Base-by-base conservation (phyloP, 2,888 invertebrate genomes). In the Metellina segmentata region DNA sequence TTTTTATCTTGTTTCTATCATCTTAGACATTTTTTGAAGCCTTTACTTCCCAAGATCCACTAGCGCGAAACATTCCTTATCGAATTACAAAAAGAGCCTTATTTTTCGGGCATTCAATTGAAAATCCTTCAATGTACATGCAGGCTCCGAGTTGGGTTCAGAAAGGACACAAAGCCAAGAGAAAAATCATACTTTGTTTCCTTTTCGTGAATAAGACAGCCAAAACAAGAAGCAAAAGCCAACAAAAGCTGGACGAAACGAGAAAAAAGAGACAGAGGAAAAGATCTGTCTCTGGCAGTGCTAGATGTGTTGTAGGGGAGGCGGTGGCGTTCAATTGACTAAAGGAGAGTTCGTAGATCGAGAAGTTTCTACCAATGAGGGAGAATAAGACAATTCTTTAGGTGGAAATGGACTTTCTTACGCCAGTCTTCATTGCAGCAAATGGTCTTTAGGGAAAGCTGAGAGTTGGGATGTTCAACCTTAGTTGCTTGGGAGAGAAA, bases 391-490 rank as follows among this genome's bases (percentile, higher is more conserved):
- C 85, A 51, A 70, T 77, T 78, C 77, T 77, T 49, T 51, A 71
- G 69, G 34, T 79, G 78, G 86, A 61, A 51, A 86, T 34, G 51
- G 69, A 74, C 49, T 79, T 78, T 86, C 78, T 49, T 34, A 52
- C 69, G 69, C 49, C 77, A n/a, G 77, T 85, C 85, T 86, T 86
- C 70, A 86, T 86, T 79, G 48, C 8, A 48, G 70, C 53, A 51
- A 52, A 19, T 20, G 51, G 78, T 85, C 75, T 85, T 53, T 48
- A 48, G 85, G 77, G 85, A 85, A 6, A 77, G 49, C 34, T 9
- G 85, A 75, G 51, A 53, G 34, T 34, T 34, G 34, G 34, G 34
- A 34, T 34, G 34, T 34, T 34, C 34, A 34, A 34, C 34, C 34
- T 34, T 34, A 34, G 34, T 34, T 85, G 70, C 69, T 70, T 69